phyloP scores from a whole-genome alignment of 2,888 invertebrate species.

The Idaea biselata region DNA sequence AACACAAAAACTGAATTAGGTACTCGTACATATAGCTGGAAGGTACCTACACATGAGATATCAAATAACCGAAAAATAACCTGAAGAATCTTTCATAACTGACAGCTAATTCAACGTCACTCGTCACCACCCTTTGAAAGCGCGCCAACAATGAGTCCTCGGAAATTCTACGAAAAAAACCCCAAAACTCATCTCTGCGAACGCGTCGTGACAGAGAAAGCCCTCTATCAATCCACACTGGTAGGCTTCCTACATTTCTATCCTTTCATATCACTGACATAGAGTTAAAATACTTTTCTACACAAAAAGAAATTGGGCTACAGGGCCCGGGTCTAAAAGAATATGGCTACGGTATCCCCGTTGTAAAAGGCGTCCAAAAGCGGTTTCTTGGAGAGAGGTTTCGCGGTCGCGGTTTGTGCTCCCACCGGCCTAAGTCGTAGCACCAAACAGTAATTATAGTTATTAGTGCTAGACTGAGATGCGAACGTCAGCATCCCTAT shows the following conservation, averaged over 20 bases:
- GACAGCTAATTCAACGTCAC: slow-evolving; percentile 38
- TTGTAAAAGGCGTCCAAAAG: no score
- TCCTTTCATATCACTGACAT: slow-evolving; percentile 51
- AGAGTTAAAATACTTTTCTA: not conserved
- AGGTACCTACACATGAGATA: no score
- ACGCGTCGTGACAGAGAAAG: slow-evolving; percentile 65
- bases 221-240: slow-evolving; percentile 63
- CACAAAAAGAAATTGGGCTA: not conserved
- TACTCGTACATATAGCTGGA: no score
- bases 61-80: slow-evolving; percentile 18
- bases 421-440: no score
- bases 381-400: no score
- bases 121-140: slow-evolving; percentile 42
- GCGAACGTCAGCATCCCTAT: no score
- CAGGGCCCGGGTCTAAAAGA: no score
- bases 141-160: slow-evolving; percentile 44
- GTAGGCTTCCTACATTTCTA: slow-evolving; percentile 53
- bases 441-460: no score
- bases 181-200: slow-evolving; percentile 53
- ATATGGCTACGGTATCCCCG: no score
- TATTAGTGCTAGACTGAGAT: no score
- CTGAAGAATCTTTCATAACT: slow-evolving; percentile 23
- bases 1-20: no score
- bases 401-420: no score
- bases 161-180: slow-evolving; percentile 51